Evolutionary conservation across 30 jellyfish, hydroid and myxozoan genomes (phyloP).

Genomic region (Clytia hemisphaerica): DNA sequence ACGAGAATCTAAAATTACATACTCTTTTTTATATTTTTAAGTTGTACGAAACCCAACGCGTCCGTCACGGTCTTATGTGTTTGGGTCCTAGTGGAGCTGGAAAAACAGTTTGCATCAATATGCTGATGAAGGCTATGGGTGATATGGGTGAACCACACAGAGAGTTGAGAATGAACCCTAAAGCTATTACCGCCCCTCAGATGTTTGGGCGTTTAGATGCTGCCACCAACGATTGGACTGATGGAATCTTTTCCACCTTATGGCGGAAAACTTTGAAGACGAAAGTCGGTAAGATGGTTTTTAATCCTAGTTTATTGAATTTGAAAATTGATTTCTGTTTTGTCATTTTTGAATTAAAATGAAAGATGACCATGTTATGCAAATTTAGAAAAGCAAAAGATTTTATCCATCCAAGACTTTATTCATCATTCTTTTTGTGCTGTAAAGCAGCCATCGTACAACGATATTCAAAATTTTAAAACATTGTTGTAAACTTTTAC

Average conservation of each 20-base stretch:
- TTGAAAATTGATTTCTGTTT: too few relatives aligned
- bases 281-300: constrained; percentile 56
- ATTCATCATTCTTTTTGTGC: too few relatives aligned
- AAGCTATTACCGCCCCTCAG: constrained; percentile 96
- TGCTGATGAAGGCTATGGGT: constrained; percentile 94
- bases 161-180: constrained; percentile 91
- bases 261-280: constrained; percentile 91
- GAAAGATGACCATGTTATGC: too few relatives aligned
- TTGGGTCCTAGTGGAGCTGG: constrained; percentile 99
- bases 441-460: too few relatives aligned
- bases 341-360: too few relatives aligned
- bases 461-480: too few relatives aligned
- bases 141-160: constrained; percentile 95
- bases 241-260: constrained; percentile 87
- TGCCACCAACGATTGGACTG: constrained; percentile 96
- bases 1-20: neutral
- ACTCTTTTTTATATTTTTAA: neutral
- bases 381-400: too few relatives aligned
- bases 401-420: too few relatives aligned
- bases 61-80: constrained; percentile 95
- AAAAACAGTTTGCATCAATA: constrained; percentile 68
- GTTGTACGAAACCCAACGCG: constrained; percentile 91
- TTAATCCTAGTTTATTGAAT: too few relatives aligned
- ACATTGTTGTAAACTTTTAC: too few relatives aligned
- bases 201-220: constrained; percentile 95